Percentiles rank a stretch among this genome's conserved stretches.
Conservation (phyloP, 2,797 vertebrate genomes). For the Vultur gryphus region DNA sequence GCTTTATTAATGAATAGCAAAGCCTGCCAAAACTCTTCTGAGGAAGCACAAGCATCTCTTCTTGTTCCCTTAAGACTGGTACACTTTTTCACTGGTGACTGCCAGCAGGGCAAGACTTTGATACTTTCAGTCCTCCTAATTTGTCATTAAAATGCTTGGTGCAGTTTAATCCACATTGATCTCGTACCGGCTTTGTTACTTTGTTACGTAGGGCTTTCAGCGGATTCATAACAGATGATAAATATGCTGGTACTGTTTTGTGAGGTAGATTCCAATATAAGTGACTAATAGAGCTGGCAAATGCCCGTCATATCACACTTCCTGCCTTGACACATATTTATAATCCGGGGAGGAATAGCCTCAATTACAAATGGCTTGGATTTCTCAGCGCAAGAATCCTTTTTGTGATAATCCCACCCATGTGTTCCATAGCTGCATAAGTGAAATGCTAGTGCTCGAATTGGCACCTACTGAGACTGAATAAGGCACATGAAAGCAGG, state of each 20-base stretch:
- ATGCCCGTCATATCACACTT: background rate
- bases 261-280: background rate
- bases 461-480: background rate
- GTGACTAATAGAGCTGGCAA: background rate
- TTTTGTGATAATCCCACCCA: background rate
- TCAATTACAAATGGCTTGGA: background rate
- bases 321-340: background rate
- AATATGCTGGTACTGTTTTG: background rate
- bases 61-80: background rate
- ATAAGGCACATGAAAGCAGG: background rate
- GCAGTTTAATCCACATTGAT: fast-evolving
- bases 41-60: background rate
- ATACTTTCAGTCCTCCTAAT: background rate
- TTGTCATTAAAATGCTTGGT: background rate
- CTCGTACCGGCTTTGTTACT: background rate
- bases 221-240: background rate
- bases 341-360: background rate
- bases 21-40: background rate
- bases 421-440: background rate
- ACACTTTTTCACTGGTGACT: background rate
- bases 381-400: background rate
- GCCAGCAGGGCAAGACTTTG: background rate
- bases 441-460: background rate
- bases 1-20: background rate
- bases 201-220: background rate